These are phyloP conservation scores for Helobdella robusta DNA, from an alignment of 2,888 invertebrate species.

Conservation along the genomic window DNA sequence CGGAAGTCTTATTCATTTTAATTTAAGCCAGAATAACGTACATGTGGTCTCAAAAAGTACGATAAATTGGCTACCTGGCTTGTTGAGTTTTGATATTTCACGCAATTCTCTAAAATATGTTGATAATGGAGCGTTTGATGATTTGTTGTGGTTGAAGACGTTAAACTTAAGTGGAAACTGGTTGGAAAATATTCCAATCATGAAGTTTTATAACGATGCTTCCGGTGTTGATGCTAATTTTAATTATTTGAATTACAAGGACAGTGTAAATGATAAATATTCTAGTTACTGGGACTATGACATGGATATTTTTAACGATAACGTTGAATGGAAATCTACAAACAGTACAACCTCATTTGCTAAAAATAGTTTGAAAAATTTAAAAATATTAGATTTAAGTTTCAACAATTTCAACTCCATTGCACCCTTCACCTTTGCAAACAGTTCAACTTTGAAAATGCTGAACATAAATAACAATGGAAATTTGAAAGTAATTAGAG, in stretches of 20 bases:
- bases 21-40: conserved; percentile 32
- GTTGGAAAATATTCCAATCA: conserved; percentile 25
- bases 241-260: no score
- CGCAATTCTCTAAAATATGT: conserved; percentile 30
- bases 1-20: conserved; percentile 16
- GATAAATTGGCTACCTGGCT: conserved; percentile 23
- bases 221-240: no score
- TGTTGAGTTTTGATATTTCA: conserved; percentile 29
- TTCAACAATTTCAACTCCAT: conserved; percentile 29
- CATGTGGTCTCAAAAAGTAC: conserved; percentile 29
- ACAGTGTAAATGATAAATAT: no score
- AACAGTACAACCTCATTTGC: no score
- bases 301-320: no score
- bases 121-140: conserved; percentile 28
- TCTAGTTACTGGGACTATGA: no score
- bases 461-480: conserved; percentile 22
- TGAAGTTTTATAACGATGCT: conserved; percentile 26
- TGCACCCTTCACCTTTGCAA: conserved; percentile 17
- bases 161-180: conserved; percentile 29
- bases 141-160: conserved; percentile 23
- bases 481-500: conserved; percentile 19
- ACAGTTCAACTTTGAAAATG: conserved; percentile 14
- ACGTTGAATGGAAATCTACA: no score
- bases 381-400: conserved; percentile 29
- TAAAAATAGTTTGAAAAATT: neutral